Evolutionary conservation across 2,113 vertebrate species (phyloP).

Genomic region (Callaeas wilsoni): DNA sequence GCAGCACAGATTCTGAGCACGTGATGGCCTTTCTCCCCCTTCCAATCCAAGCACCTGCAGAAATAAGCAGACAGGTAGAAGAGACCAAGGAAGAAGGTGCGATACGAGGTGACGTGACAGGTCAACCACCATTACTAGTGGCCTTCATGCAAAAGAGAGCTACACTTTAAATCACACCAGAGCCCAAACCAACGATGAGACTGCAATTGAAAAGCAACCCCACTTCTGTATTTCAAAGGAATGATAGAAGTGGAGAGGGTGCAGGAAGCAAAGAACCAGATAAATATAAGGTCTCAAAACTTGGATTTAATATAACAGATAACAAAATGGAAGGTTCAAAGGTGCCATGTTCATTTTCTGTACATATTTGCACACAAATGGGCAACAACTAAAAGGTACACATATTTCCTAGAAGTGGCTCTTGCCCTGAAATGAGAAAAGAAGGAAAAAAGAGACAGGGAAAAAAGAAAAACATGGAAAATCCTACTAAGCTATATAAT

Average conservation of each 20-base stretch:
- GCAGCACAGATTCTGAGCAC: neutral
- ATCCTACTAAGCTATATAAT: neutral
- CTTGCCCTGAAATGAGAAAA: neutral
- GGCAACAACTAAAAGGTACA: neutral
- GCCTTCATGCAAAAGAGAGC: neutral
- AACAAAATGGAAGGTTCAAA: neutral
- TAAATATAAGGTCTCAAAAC: neutral
- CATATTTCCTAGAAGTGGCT: neutral
- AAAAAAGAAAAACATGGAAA: neutral
- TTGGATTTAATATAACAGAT: neutral
- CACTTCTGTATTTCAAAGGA: neutral
- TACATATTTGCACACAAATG: neutral
- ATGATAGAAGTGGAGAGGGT: neutral
- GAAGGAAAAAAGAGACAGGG: neutral
- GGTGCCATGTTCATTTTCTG: neutral
- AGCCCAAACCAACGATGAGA: neutral
- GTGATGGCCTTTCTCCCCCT: neutral
- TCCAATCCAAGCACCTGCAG: neutral
- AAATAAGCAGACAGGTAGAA: neutral
- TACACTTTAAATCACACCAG: neutral
- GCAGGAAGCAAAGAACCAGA: neutral
- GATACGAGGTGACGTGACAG: neutral
- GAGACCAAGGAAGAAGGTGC: neutral
- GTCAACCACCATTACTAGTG: neutral
- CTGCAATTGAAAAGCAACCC: neutral